Conservation (phyloP, 2,888 invertebrate genomes). For the Meloe dianella region DNA sequence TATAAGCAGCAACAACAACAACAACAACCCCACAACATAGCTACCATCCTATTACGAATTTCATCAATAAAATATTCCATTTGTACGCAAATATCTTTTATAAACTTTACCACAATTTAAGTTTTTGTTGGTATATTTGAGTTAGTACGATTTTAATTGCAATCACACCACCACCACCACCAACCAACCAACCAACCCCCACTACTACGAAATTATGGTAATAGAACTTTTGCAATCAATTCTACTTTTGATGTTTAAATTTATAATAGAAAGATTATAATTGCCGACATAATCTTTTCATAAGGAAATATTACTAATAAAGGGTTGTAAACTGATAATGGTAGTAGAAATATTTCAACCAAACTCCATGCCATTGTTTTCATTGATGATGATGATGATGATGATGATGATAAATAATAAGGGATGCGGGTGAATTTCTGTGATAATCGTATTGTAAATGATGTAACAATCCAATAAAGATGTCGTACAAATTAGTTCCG, state of each 20-base stretch:
- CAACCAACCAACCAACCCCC: background rate
- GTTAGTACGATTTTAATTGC: conserved; percentile 34
- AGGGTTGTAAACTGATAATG: background rate
- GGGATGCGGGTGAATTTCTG: background rate
- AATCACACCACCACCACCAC: conserved; percentile 8
- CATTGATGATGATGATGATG: too few species aligned
- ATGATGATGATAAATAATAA: background rate
- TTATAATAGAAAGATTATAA: background rate
- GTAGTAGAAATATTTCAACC: background rate
- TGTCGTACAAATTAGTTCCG: background rate
- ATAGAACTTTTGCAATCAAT: conserved; percentile 1
- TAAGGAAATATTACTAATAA: background rate
- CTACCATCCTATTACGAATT: conserved; percentile 14
- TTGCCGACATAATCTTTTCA: conserved; percentile 3
- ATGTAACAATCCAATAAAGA: background rate
- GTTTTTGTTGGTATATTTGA: conserved; percentile 20
- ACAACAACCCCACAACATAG: too few species aligned
- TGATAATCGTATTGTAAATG: background rate
- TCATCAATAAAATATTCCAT: conserved; percentile 34
- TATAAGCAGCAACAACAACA: too few species aligned
- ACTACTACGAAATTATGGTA: background rate
- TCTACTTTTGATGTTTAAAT: conserved; percentile 5
- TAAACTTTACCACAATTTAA: conserved; percentile 26
- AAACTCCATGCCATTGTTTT: background rate
- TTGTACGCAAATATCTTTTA: conserved; percentile 37